phyloP scores from a whole-genome alignment of 2,797 vertebrate species.

The Tragelaphus eurycerus region DNA sequence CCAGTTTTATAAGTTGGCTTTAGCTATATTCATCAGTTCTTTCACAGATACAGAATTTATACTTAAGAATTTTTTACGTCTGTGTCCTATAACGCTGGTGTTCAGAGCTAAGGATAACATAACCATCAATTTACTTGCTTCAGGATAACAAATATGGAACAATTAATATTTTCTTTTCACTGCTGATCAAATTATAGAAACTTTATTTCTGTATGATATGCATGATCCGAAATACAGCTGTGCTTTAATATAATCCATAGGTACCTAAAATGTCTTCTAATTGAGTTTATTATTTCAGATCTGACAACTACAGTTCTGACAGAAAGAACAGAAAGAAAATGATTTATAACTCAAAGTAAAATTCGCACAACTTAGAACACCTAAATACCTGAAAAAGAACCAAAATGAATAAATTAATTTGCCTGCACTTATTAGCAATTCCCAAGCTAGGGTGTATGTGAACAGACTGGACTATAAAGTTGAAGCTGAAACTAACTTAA shows the following conservation, averaged over 20 bases:
- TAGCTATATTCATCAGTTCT: not conserved
- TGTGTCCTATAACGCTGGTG: not conserved
- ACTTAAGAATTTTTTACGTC: not conserved
- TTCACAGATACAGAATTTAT: not conserved
- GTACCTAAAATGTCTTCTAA: not conserved
- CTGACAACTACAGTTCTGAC: not conserved
- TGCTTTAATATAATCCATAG: not conserved
- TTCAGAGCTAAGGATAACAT: not conserved
- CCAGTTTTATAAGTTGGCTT: not conserved
- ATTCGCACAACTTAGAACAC: not conserved
- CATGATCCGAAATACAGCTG: not conserved
- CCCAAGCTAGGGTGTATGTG: not conserved
- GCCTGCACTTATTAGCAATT: not conserved
- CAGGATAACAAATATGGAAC: not conserved
- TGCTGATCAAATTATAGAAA: not conserved
- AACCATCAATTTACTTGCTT: not conserved
- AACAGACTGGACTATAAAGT: not conserved
- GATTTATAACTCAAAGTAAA: not conserved
- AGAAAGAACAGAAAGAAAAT: not conserved
- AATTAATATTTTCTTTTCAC: conserved; percentile 31
- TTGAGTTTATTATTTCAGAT: not conserved
- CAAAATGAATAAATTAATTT: not conserved
- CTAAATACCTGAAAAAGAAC: not conserved
- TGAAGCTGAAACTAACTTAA: not conserved
- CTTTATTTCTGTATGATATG: not conserved